Base-by-base conservation (phyloP, 2,888 invertebrate species). In the Pandemis heparana region DNA sequence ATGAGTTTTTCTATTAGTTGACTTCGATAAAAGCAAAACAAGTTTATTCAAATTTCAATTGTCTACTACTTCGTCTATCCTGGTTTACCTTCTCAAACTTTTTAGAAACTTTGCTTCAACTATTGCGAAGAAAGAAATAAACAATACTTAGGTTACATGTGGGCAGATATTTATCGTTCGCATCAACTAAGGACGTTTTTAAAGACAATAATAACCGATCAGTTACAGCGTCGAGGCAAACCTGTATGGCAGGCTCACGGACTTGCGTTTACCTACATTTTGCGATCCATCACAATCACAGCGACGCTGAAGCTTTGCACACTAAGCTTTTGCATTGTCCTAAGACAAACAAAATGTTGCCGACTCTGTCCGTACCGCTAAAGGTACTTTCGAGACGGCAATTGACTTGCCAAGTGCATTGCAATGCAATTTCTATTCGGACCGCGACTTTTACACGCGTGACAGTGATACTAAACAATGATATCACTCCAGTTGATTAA, bases 181-280 rank as follows among this genome's bases (percentile, higher is more conserved):
- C 60, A 59, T 60, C 32, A 70, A 61, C 60, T 53, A 59, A 64
- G 75, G 76, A 77, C 81, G 83, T 82, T 83, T 84, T 86, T 83
- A 84, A 88, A 82, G 82, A 83, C 82, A 83, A 84, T 85, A 85
- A 86, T 85, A 83, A 79, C 79, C 79, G 84, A 88, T 89, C 81
- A 76, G 82, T 87, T 87, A 82, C 84, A 82, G 82, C 48, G 80
- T 79, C 87, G 88, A 90, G 88, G 87, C 83, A 82, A 90, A 90
- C 90, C 81, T 84, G 87, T 80, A 83, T 60, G 78, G 80, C 77
- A 72, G 75, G 79, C 79, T n/a, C 7, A 38, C 8, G 60, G 39
- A 77, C 80, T 78, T 81, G 79, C 79, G 43, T 68, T 76, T 77
- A 75, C 75, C 77, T 77, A 75, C 76, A 77, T 78, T 79, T 76